Evolutionary conservation across 2,888 invertebrate genomes (phyloP).

Genomic region (Ormia ochracea): DNA sequence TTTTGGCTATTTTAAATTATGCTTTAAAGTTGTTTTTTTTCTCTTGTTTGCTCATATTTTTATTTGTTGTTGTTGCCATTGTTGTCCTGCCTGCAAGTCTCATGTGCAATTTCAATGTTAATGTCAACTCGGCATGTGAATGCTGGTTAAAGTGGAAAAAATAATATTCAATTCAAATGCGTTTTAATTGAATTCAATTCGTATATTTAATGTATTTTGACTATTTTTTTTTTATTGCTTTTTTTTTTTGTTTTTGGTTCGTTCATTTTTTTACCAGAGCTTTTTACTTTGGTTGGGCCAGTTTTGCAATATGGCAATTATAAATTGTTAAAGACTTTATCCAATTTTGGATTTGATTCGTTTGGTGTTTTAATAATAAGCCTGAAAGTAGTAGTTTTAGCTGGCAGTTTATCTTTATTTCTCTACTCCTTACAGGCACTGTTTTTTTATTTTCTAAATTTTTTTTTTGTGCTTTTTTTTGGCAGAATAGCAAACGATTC

Average conservation of each 20-base stretch:
- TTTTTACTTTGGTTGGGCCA: conserved; percentile 34
- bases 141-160: background rate
- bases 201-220: conserved; percentile 52
- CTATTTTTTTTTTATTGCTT: conserved; percentile 11
- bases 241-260: too few relatives aligned
- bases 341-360: conserved; percentile 50
- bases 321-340: conserved; percentile 43
- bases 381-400: conserved; percentile 13
- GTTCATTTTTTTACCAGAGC: too few relatives aligned
- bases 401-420: conserved; percentile 2
- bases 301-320: conserved; percentile 58
- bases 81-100: conserved; percentile 39
- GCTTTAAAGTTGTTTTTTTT: conserved; percentile 34
- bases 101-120: conserved; percentile 55
- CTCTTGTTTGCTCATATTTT: background rate
- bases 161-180: conserved; percentile 55
- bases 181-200: conserved; percentile 61
- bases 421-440: background rate
- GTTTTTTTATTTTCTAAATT: background rate
- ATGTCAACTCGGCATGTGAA: conserved; percentile 46
- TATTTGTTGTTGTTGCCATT: background rate
- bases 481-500: conserved; percentile 21
- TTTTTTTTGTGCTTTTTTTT: too few relatives aligned
- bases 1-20: conserved; percentile 57
- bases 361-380: conserved; percentile 31